Percentiles rank a stretch among this genome's conserved stretches.
These are phyloP conservation scores for Neopelma chrysocephalum DNA, from an alignment of 2,797 vertebrate species.

Conservation along the genomic window DNA sequence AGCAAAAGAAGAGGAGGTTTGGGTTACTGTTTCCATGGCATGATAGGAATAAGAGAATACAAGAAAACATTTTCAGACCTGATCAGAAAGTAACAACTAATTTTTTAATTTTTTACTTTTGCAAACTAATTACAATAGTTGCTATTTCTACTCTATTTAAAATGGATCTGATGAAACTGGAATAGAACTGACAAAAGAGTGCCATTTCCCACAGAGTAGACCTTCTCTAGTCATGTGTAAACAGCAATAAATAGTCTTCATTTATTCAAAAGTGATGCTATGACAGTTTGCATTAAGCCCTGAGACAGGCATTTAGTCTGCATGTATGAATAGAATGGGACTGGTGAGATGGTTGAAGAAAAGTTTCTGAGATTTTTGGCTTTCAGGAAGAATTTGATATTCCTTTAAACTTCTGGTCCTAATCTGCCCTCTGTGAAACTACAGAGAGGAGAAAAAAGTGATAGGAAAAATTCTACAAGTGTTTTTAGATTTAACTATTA, in stretches of 20 bases:
- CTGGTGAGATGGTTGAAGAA: background rate
- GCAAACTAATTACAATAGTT: background rate
- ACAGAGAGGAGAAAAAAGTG: background rate
- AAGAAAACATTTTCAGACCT: background rate
- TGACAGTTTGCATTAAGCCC: background rate
- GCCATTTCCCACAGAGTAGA: background rate
- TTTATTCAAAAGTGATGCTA: background rate
- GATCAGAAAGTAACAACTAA: background rate
- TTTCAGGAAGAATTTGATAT: background rate
- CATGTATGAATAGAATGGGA: background rate
- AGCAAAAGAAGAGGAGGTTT: background rate
- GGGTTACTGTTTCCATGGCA: background rate
- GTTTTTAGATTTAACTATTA: background rate
- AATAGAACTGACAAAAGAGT: background rate
- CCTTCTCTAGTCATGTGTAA: background rate
- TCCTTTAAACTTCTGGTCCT: background rate
- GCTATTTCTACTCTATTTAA: background rate
- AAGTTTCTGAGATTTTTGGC: background rate
- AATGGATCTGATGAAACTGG: background rate
- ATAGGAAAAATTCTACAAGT: background rate
- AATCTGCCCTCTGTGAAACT: background rate
- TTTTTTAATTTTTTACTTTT: background rate
- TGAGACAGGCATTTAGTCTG: background rate
- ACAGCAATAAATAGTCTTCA: background rate
- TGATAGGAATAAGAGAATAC: background rate